Conservation (phyloP, 2,888 invertebrate genomes). For the Phaonia tiefii region DNA sequence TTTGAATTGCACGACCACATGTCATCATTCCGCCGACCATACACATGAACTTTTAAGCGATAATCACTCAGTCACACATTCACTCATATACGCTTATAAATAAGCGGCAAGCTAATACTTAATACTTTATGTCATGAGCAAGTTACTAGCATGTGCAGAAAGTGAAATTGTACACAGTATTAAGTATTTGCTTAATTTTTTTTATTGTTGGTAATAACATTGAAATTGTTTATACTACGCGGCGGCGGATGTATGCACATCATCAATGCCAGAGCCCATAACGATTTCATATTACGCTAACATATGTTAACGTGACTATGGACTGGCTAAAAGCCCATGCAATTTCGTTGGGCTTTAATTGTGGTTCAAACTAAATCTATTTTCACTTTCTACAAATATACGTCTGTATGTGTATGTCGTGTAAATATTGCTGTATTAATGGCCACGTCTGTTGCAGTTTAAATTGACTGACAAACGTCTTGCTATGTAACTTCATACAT, state of each 20-base stretch:
- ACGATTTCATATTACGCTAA: too few relatives aligned
- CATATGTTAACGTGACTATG: too few relatives aligned
- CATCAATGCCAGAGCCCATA: too few relatives aligned
- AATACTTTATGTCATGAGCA: slow-evolving; percentile 23
- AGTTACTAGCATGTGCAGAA: slow-evolving; percentile 26
- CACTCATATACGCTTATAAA: background rate
- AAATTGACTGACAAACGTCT: too few relatives aligned
- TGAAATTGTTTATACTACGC: background rate
- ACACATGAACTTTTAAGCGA: background rate
- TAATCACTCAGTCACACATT: slow-evolving; percentile 3
- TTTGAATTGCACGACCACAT: slow-evolving; percentile 1
- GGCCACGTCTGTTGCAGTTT: too few relatives aligned
- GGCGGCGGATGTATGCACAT: background rate
- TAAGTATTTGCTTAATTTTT: background rate
- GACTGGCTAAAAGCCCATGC: too few relatives aligned
- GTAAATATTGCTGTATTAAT: too few relatives aligned
- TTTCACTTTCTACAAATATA: too few relatives aligned
- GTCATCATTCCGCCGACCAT: background rate
- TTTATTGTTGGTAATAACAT: background rate
- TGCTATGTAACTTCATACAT: too few relatives aligned
- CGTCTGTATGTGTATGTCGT: too few relatives aligned
- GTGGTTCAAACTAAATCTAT: too few relatives aligned
- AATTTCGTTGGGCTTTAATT: too few relatives aligned
- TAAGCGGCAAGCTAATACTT: background rate
- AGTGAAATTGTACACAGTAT: slow-evolving; percentile 31